phyloP scores from a whole-genome alignment of 2,113 vertebrate species.

The Centrocercus urophasianus region DNA sequence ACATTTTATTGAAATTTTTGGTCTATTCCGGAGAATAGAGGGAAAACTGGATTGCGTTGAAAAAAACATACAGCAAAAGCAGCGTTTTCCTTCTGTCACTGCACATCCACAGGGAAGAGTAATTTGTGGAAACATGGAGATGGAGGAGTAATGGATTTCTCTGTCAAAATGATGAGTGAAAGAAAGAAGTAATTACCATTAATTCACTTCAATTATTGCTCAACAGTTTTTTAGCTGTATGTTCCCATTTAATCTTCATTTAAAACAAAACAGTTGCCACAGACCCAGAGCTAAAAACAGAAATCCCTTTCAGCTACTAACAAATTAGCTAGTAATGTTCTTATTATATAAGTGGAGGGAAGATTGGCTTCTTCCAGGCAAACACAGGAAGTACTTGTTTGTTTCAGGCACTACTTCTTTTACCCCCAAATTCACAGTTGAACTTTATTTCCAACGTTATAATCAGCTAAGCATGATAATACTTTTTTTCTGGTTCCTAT shows the following conservation, averaged over 20 bases:
- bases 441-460: slow-evolving; percentile 80
- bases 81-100: slow-evolving; percentile 59
- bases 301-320: slow-evolving; percentile 85
- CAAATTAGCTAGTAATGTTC: slow-evolving; percentile 85
- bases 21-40: not conserved
- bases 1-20: not conserved
- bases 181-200: slow-evolving; percentile 89
- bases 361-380: slow-evolving; percentile 79
- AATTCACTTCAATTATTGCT: slow-evolving; percentile 90
- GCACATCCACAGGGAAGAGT: slow-evolving; percentile 75
- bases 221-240: slow-evolving; percentile 66
- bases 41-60: not conserved
- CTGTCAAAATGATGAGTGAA: slow-evolving; percentile 93
- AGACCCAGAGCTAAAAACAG: slow-evolving; percentile 81
- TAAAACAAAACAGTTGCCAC: slow-evolving; percentile 84
- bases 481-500: slow-evolving; percentile 74
- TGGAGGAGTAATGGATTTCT: slow-evolving; percentile 89
- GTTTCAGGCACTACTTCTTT: slow-evolving; percentile 77
- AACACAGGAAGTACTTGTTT: slow-evolving; percentile 87
- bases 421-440: slow-evolving; percentile 59
- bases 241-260: slow-evolving; percentile 78
- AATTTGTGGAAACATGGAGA: slow-evolving; percentile 80
- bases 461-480: slow-evolving; percentile 81
- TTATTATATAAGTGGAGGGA: slow-evolving; percentile 80
- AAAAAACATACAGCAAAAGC: slow-evolving; percentile 65